Conservation (phyloP, 2,888 invertebrate species). For the Troides oblongomaculatus region DNA sequence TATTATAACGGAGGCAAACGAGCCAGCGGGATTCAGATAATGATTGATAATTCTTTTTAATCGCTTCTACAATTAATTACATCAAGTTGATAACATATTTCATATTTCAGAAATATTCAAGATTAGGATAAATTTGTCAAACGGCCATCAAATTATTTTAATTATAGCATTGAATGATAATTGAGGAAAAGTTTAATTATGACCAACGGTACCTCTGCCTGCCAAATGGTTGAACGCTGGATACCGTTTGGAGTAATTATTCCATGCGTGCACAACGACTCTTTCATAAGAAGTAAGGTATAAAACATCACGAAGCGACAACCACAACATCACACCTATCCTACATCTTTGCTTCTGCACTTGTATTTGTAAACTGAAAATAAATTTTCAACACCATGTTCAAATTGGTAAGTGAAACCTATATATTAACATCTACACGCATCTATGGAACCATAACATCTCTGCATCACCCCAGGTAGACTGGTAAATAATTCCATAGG, state of each 20-base stretch:
- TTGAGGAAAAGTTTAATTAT: conserved; percentile 9
- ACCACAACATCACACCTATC: conserved; percentile 14
- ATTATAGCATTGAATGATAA: conserved; percentile 6
- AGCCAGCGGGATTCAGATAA: no score
- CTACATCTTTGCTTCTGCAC: conserved; percentile 13
- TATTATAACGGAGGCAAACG: no score
- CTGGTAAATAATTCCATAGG: no score
- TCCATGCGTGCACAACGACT: conserved; percentile 1
- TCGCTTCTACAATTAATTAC: no score
- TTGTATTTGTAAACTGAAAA: conserved; percentile 5
- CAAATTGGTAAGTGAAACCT: conserved; percentile 45
- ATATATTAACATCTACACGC: not conserved
- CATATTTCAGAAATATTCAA: no score
- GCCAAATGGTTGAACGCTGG: not conserved
- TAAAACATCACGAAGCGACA: conserved; percentile 18
- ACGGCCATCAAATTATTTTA: conserved; percentile 4
- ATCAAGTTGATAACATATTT: no score
- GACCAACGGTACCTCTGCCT: not conserved
- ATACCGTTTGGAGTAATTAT: not conserved
- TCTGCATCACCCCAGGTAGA: no score
- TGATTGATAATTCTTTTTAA: no score
- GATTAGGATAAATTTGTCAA: no score
- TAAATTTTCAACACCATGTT: conserved; percentile 42
- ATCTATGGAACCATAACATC: no score
- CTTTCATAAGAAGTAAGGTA: conserved; percentile 14